A percentile compares a stretch with the other conserved stretches of the same genome.
Evolutionary conservation across 2,888 invertebrate species (phyloP).

Genomic region (Mythimna lalbum): DNA sequence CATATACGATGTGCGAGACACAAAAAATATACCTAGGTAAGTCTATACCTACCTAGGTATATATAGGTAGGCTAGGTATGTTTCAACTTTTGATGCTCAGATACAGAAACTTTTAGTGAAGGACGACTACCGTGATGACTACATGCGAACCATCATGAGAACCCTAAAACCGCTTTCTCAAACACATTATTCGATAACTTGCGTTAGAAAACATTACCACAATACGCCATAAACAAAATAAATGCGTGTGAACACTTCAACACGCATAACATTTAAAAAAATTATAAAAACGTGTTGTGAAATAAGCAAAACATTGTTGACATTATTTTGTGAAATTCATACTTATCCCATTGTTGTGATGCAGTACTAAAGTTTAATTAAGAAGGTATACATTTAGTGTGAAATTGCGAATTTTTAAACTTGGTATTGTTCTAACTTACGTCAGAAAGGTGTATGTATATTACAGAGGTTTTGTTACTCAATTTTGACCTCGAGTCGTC

Average conservation of each 20-base stretch:
- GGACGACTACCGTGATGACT: too few relatives aligned
- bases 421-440: constrained; percentile 55
- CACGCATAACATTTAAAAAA: constrained; percentile 39
- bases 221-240: constrained; percentile 38
- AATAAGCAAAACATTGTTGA: constrained; percentile 56
- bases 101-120: background rate
- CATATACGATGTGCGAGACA: too few relatives aligned
- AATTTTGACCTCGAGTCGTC: constrained; percentile 42
- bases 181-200: constrained; percentile 13
- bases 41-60: too few relatives aligned
- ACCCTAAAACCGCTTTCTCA: constrained; percentile 8
- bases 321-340: constrained; percentile 60
- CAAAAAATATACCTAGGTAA: too few relatives aligned
- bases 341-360: constrained; percentile 49
- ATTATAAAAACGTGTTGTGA: constrained; percentile 42
- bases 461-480: constrained; percentile 26
- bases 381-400: constrained; percentile 41
- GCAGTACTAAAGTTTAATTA: constrained; percentile 58
- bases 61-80: too few relatives aligned
- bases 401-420: constrained; percentile 51
- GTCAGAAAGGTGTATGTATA: constrained; percentile 32
- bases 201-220: constrained; percentile 11
- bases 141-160: background rate
- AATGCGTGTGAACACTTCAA: constrained; percentile 45
- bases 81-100: too few relatives aligned